Evolutionary conservation across 1,140 invertebrate species (phyloP).

Genomic region (Bombus difficillimus): DNA sequence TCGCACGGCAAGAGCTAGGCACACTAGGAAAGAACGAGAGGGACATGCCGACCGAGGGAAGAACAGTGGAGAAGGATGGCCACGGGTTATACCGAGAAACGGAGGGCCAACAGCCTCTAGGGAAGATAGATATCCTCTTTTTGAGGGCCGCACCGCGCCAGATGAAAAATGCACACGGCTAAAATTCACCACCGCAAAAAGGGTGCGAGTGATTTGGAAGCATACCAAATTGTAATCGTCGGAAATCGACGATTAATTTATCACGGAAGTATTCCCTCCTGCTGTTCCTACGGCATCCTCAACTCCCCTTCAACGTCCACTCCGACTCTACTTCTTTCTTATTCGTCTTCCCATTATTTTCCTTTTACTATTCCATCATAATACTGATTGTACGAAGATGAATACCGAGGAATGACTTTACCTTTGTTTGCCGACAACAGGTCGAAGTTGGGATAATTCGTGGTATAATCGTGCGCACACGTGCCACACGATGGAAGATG

Average conservation of each 20-base stretch:
- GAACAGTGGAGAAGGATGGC: conserved; percentile 53
- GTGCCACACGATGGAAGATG: not conserved
- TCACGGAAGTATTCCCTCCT: conserved; percentile 71
- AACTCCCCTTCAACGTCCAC: conserved; percentile 34
- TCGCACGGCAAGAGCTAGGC: conserved; percentile 56
- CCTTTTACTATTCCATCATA: conserved; percentile 29
- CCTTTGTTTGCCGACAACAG: not conserved
- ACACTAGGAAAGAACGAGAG: conserved; percentile 44
- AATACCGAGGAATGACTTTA: not conserved
- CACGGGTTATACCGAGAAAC: conserved; percentile 59
- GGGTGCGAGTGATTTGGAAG: conserved; percentile 80
- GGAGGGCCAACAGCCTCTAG: conserved; percentile 72
- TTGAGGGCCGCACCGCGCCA: conserved; percentile 77
- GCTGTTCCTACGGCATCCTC: conserved; percentile 6
- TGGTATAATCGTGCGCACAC: not conserved
- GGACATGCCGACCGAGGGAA: conserved; percentile 35
- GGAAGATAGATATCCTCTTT: conserved; percentile 81
- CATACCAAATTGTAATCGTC: conserved; percentile 81
- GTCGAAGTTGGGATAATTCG: not conserved
- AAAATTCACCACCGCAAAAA: conserved; percentile 81
- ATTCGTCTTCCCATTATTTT: conserved; percentile 9
- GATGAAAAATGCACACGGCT: conserved; percentile 81
- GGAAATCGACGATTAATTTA: conserved; percentile 82
- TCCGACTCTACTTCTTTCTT: conserved; percentile 21
- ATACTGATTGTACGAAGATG: conserved; percentile 22